Evolutionary conservation across 2,888 invertebrate species (phyloP).

Genomic region (Hyles lineata): DNA sequence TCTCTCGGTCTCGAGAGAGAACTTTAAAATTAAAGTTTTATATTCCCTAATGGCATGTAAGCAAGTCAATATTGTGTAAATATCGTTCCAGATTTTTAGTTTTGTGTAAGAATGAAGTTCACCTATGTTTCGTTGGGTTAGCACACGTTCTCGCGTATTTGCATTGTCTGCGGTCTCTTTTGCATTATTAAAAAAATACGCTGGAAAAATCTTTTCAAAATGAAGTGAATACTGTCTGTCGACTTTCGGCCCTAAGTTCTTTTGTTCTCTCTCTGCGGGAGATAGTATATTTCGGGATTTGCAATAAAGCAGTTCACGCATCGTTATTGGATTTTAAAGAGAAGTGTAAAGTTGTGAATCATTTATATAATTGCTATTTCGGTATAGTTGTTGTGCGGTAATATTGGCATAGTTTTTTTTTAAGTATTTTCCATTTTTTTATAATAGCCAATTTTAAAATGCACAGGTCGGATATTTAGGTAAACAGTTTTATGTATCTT

Average conservation of each 20-base stretch:
- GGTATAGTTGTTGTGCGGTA: no score
- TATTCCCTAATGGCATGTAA: background rate
- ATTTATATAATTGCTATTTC: background rate
- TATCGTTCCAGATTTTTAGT: background rate
- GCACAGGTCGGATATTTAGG: no score
- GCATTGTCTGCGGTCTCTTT: conserved; percentile 13
- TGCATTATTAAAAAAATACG: conserved; percentile 17
- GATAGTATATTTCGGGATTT: background rate
- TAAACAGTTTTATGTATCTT: no score
- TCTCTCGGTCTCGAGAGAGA: no score
- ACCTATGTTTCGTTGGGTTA: conserved; percentile 20
- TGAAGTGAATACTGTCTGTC: conserved; percentile 6
- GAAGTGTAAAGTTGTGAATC: background rate
- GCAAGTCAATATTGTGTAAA: conserved; percentile 6
- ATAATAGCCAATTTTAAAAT: no score
- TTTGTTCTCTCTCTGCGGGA: background rate
- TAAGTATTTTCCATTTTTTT: no score
- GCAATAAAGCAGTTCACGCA: background rate
- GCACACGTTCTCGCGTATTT: conserved; percentile 20
- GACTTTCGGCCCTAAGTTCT: background rate
- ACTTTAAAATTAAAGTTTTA: background rate
- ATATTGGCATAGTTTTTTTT: no score
- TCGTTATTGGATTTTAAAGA: background rate
- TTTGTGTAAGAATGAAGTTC: conserved; percentile 12
- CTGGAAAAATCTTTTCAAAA: conserved; percentile 12